Evolutionary conservation across 2,113 vertebrate genomes (phyloP).

Genomic region (Gopherus evgoodei): DNA sequence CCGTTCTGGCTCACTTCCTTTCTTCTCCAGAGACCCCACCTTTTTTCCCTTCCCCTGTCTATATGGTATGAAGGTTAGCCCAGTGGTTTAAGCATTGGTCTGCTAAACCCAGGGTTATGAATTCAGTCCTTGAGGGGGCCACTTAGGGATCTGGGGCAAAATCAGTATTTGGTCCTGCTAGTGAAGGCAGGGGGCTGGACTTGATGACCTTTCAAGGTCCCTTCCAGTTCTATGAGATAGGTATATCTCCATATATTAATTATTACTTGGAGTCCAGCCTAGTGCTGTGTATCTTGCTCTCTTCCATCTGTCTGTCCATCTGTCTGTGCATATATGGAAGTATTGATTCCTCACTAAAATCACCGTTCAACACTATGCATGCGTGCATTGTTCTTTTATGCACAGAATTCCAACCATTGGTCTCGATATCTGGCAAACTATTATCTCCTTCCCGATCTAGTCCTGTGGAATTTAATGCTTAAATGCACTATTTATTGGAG

Average conservation of each 20-base stretch:
- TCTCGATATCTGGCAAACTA: not conserved
- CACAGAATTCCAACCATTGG: not conserved
- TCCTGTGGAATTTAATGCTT: conserved; percentile 17
- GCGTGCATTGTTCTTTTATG: not conserved
- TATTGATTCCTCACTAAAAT: not conserved
- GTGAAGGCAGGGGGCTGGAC: too few species aligned
- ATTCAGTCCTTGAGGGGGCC: too few species aligned
- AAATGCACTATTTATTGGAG: conserved; percentile 5
- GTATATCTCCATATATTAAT: too few species aligned
- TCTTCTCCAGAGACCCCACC: not conserved
- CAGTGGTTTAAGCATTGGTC: too few species aligned
- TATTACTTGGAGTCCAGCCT: not conserved
- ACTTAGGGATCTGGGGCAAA: too few species aligned
- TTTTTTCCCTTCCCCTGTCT: not conserved
- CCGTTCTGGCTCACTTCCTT: not conserved
- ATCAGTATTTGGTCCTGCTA: too few species aligned
- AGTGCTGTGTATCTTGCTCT: not conserved
- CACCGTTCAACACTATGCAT: not conserved
- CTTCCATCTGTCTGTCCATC: not conserved
- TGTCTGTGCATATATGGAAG: accelerated
- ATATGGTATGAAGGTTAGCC: too few species aligned
- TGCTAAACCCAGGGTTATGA: too few species aligned
- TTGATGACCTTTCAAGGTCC: too few species aligned
- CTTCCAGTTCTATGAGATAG: too few species aligned
- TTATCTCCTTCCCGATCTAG: not conserved